Base-by-base conservation (phyloP, 2,113 vertebrate species). In the Heloderma charlesbogerti region DNA sequence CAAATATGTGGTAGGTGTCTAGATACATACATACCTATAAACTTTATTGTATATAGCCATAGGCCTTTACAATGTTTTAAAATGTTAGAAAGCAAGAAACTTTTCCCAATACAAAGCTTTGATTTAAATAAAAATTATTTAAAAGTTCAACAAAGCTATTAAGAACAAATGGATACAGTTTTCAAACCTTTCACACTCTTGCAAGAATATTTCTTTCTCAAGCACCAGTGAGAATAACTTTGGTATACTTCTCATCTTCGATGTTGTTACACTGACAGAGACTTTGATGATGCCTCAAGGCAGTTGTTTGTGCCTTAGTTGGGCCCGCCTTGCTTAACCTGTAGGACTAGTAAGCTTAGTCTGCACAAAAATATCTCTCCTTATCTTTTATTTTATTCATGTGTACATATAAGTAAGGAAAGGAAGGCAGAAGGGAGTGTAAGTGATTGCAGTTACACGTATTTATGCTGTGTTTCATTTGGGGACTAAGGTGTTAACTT, bases 1-100 rank as follows among this genome's bases (percentile, higher is more conserved):
- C 95, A 98, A 97, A 95, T 94, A 98, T 37, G 97, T 97, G 98
- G 99, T 99, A 99, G 97, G 99, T 99, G 84, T 22, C 82, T 86
- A 34, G 69, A 80, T 78, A 22, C 34, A n/a, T 54, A 34, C 8
- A 20, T 71, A 69, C 29, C n/a, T n/a, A n/a, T n/a, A n/a, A n/a
- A n/a, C n/a, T n/a, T n/a, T n/a, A n/a, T n/a, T n/a, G n/a, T n/a
- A n/a, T n/a, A n/a, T n/a, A n/a, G n/a, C n/a, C n/a, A n/a, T n/a
- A n/a, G n/a, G n/a, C n/a, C n/a, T n/a, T n/a, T n/a, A n/a, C n/a
- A n/a, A n/a, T n/a, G n/a, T n/a, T n/a, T n/a, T n/a, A n/a, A n/a
- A n/a, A n/a, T n/a, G n/a, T n/a, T n/a, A n/a, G n/a, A n/a, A n/a
- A n/a, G n/a, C n/a, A n/a, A n/a, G n/a, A n/a, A n/a, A n/a, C n/a